Conservation (phyloP, 1,140 invertebrate genomes). For the Hycleus cichorii region DNA sequence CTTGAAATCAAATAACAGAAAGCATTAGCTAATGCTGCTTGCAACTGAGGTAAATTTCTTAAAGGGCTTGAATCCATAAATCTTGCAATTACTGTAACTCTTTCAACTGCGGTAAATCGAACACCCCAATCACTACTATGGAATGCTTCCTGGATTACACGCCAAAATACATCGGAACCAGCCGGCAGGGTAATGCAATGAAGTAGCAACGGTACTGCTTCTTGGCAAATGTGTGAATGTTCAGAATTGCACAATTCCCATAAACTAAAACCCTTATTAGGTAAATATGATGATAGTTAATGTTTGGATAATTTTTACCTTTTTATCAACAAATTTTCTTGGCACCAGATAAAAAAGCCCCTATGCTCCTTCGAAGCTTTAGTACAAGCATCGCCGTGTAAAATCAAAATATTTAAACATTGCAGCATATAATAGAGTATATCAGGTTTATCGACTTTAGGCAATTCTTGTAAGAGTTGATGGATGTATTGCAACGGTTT, state of each 20-base stretch:
- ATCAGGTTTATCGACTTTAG: conserved; percentile 79
- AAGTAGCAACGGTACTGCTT: conserved; percentile 81
- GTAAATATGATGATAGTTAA: background rate
- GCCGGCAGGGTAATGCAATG: conserved; percentile 90
- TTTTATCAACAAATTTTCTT: conserved; percentile 91
- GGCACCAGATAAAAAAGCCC: conserved; percentile 95
- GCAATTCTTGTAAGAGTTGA: conserved; percentile 77
- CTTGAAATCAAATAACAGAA: conserved; percentile 95
- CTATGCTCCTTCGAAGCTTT: conserved; percentile 83
- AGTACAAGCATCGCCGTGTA: conserved; percentile 89
- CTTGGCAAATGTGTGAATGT: conserved; percentile 86
- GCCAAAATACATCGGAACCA: conserved; percentile 93
- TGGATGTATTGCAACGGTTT: conserved; percentile 89
- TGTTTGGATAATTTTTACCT: conserved; percentile 53
- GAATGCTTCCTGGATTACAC: conserved; percentile 88
- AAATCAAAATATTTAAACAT: conserved; percentile 83
- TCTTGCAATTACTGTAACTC: conserved; percentile 83
- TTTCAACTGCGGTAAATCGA: conserved; percentile 89
- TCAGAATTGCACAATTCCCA: conserved; percentile 92
- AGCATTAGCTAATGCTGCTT: conserved; percentile 91
- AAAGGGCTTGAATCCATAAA: conserved; percentile 88
- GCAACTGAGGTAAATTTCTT: conserved; percentile 72
- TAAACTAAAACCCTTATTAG: conserved; percentile 53
- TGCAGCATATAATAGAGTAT: conserved; percentile 89
- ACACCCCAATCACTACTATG: conserved; percentile 82